A percentile compares a stretch with the other conserved stretches of the same genome.
These are phyloP conservation scores for Achatina immaculata DNA, from an alignment of 1,140 invertebrate species.

Conservation along the genomic window DNA sequence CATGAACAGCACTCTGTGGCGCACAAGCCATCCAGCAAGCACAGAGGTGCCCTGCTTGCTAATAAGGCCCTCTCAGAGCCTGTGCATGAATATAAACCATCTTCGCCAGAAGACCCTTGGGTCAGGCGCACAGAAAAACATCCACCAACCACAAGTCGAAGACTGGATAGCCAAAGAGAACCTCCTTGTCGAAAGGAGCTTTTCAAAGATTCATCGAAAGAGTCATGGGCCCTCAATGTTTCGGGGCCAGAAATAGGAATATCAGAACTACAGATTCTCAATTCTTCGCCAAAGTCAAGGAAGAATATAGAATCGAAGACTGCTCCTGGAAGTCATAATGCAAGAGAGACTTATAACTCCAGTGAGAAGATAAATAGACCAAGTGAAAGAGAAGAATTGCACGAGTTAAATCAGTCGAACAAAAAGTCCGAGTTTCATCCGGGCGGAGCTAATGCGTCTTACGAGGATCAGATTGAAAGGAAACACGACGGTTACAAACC, in stretches of 20 bases:
- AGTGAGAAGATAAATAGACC: not conserved
- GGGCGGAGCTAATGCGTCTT: not conserved
- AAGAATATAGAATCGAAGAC: not conserved
- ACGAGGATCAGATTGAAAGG: not conserved
- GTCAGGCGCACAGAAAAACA: not conserved
- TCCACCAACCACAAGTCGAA: not conserved
- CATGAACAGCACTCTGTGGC: not conserved
- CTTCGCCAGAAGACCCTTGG: not conserved
- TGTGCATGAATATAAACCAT: too few relatives aligned
- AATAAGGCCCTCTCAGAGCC: not conserved
- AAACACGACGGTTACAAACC: not conserved
- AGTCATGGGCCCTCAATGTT: too few relatives aligned
- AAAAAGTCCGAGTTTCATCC: not conserved
- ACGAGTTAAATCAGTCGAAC: not conserved
- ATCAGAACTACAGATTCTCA: not conserved
- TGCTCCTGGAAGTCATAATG: not conserved
- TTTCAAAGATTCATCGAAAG: constrained; percentile 19
- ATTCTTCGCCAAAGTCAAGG: constrained; percentile 9
- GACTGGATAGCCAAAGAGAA: not conserved
- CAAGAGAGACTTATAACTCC: not conserved
- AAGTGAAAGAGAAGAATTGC: not conserved
- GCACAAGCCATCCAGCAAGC: not conserved
- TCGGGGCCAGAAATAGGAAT: not conserved
- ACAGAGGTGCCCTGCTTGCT: not conserved
- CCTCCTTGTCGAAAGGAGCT: not conserved